phyloP scores from a whole-genome alignment of 2,888 invertebrate genomes.

The Phengaris alcon region DNA sequence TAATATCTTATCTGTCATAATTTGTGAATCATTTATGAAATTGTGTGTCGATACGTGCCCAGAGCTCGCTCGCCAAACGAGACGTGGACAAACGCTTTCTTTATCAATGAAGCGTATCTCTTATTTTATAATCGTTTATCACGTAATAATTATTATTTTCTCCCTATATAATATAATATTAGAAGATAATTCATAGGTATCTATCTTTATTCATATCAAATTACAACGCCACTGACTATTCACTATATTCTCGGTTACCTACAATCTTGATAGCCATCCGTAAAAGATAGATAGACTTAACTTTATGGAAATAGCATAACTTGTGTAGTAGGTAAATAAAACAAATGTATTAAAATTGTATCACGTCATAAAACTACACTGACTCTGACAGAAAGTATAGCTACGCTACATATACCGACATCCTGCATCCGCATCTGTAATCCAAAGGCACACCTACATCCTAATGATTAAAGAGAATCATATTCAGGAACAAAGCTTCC shows the following conservation, averaged over 20 bases:
- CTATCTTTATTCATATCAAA: neutral
- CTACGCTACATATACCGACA: neutral
- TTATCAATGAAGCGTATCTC: conserved; percentile 34
- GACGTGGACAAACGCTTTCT: conserved; percentile 46
- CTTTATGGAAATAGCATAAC: no score
- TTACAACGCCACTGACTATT: neutral
- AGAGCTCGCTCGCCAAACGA: conserved; percentile 34
- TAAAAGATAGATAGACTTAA: no score
- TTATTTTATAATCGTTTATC: conserved; percentile 31
- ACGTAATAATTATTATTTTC: conserved; percentile 1
- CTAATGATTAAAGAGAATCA: neutral
- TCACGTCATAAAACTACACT: neutral
- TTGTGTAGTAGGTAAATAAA: no score
- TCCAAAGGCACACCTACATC: neutral
- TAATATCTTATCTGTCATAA: conserved; percentile 25
- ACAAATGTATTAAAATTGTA: no score
- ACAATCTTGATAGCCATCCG: no score
- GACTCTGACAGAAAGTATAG: no score
- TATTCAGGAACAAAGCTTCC: neutral
- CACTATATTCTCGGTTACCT: no score
- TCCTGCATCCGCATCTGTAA: neutral
- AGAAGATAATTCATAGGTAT: neutral
- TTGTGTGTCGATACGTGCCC: conserved; percentile 39
- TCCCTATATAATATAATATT: neutral
- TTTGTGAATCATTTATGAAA: conserved; percentile 21